phyloP scores from a whole-genome alignment of 1,140 invertebrate species.

The Drosophila sechellia region DNA sequence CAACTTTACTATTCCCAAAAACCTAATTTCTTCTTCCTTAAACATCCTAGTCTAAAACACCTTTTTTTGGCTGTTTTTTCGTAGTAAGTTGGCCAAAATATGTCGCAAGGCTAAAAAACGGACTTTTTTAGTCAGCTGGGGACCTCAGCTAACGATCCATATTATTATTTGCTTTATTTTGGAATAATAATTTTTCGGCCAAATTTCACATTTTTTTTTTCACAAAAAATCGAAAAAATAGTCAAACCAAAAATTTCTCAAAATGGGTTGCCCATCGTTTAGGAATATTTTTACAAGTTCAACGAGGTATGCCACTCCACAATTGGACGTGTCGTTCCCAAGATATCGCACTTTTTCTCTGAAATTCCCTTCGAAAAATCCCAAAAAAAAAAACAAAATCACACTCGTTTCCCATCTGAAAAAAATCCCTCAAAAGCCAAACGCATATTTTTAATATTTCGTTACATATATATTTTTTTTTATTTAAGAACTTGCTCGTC shows the following conservation, averaged over 20 bases:
- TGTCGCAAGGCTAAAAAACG: too few relatives aligned
- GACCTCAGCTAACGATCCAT: neutral
- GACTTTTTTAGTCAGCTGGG: neutral
- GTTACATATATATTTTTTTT: constrained; percentile 48
- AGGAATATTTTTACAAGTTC: neutral
- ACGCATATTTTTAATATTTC: neutral
- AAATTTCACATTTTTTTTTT: neutral
- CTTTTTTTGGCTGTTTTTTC: too few relatives aligned
- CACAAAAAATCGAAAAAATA: neutral
- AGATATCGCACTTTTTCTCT: neutral
- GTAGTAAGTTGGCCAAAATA: too few relatives aligned
- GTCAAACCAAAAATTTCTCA: neutral
- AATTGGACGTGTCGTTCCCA: too few relatives aligned
- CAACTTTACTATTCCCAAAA: too few relatives aligned
- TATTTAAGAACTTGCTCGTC: constrained; percentile 51
- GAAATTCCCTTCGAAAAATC: neutral
- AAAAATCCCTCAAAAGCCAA: neutral
- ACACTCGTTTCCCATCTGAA: neutral
- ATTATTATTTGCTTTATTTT: neutral
- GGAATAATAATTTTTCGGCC: neutral
- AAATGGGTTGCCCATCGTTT: neutral
- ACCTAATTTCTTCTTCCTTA: too few relatives aligned
- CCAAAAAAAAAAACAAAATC: neutral
- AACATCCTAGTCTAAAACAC: too few relatives aligned
- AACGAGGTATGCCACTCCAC: neutral